These are phyloP conservation scores for Caenorhabditis japonica DNA, from an alignment of 2,888 invertebrate genomes.

Conservation along the genomic window DNA sequence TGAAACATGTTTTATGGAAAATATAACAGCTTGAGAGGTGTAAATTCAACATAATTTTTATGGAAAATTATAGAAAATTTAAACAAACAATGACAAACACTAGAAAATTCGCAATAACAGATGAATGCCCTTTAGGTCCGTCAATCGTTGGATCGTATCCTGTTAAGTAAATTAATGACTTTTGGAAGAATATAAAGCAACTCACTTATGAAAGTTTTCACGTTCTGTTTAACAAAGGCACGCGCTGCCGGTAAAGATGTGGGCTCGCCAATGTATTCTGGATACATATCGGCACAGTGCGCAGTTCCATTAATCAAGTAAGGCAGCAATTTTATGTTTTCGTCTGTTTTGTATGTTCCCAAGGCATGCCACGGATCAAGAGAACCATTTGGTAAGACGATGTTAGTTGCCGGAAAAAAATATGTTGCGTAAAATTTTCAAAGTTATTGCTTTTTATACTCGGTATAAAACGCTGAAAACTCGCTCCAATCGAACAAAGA, in stretches of 20 bases:
- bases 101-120: no score
- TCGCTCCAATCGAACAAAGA: no score
- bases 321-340: slow-evolving; percentile 17
- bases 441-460: no score
- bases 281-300: slow-evolving; percentile 74
- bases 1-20: no score
- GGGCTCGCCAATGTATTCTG: slow-evolving; percentile 66
- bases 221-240: slow-evolving; percentile 44
- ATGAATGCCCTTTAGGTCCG: no score
- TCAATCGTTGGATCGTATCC: slow-evolving; percentile 41
- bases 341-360: slow-evolving; percentile 53
- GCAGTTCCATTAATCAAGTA: slow-evolving; percentile 67
- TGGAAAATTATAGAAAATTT: no score
- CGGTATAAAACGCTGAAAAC: no score
- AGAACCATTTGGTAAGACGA: slow-evolving; percentile 71
- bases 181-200: background rate
- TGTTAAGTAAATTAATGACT: slow-evolving; percentile 6
- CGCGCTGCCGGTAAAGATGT: slow-evolving; percentile 61
- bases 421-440: no score
- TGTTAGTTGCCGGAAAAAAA: slow-evolving; percentile 58
- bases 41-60: no score
- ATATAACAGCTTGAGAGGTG: no score
- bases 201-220: slow-evolving; percentile 43
- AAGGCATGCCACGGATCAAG: slow-evolving; percentile 73
- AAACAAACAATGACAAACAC: no score